A percentile compares a stretch with the other conserved stretches of the same genome.
phyloP scores from a whole-genome alignment of 2,797 vertebrate genomes.

The Picus viridis region DNA sequence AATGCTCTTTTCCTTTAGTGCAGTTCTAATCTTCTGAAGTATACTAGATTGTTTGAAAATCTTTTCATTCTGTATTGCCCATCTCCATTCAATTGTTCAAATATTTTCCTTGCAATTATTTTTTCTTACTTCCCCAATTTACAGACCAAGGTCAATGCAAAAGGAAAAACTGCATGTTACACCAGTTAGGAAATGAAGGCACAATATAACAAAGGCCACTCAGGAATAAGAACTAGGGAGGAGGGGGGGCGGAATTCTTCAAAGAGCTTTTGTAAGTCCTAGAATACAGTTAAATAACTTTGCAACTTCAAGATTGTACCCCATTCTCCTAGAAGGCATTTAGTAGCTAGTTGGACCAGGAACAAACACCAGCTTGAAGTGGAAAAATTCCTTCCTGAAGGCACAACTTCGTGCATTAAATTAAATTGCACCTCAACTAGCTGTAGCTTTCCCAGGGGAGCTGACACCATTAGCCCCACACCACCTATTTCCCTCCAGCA shows the following conservation, averaged over 20 bases:
- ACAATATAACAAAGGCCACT: neutral
- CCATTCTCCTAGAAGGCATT: neutral
- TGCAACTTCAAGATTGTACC: neutral
- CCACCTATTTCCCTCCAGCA: neutral
- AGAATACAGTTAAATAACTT: neutral
- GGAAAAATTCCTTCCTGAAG: neutral
- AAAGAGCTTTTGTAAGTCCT: neutral
- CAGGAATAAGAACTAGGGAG: neutral
- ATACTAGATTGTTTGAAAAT: neutral
- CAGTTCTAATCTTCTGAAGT: neutral
- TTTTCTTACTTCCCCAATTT: neutral
- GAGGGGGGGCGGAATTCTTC: no score
- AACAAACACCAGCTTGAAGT: neutral
- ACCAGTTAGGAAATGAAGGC: neutral
- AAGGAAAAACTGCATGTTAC: neutral
- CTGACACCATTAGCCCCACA: neutral
- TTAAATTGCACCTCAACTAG: neutral
- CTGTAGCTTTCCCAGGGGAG: neutral
- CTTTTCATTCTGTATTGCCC: neutral
- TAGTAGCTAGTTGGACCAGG: neutral
- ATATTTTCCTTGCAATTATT: neutral
- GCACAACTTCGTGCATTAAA: neutral
- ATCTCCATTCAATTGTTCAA: neutral
- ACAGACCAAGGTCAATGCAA: neutral
- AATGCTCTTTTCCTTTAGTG: neutral